Base-by-base conservation (phyloP, 2,797 vertebrate species). In the Tachyglossus aculeatus region DNA sequence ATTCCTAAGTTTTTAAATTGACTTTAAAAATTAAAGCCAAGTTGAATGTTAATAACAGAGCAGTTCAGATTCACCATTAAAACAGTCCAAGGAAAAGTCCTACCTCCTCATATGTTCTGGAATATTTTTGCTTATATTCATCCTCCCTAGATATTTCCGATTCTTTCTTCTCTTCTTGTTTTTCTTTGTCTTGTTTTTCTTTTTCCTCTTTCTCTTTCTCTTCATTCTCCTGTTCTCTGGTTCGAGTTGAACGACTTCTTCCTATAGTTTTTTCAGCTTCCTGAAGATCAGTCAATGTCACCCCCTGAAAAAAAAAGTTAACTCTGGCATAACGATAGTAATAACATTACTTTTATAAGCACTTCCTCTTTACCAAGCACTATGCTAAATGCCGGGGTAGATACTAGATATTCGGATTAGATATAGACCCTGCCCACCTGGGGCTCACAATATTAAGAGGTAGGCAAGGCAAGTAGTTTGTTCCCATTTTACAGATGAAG, bases 191-290 rank as follows among this genome's bases (percentile, higher is more conserved):
- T 82, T 98, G 96, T 81, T 98, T 96, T 87, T 93, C 92, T 81
- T 93, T 94, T 70, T 94, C 93, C 64, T 98, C 95, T 83, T 98
- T 97, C 87, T 98, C 96, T 63, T 94, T 96, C 88, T 98, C 96
- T 89, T 98, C 96, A 82, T 95, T 98, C 89, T 98, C 97, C 73
- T 97, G 96, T 83, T 98, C 97, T 81, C 95, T 93, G 66, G 94
- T 93, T 88, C 96, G 92, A 2, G 86, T 80, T 64, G 95, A 64
- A 67, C 97, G 97, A 93, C 86, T 96, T 92, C 96, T 94, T 74
- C 94, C 94, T 77, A 99, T 98, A 65, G 96, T 98, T 93, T 99
- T 99, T 88, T 99, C 98, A 29, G 98, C 98, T 91, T 99, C 98
- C 77, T 99, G 98, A 86, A 99, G 95, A 94, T 99, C 98, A 25